Evolutionary conservation across 2,888 invertebrate species (phyloP), one percentile per base, ranked within the genome.

Genomic region (Stenolophus ochropezus): DNA sequence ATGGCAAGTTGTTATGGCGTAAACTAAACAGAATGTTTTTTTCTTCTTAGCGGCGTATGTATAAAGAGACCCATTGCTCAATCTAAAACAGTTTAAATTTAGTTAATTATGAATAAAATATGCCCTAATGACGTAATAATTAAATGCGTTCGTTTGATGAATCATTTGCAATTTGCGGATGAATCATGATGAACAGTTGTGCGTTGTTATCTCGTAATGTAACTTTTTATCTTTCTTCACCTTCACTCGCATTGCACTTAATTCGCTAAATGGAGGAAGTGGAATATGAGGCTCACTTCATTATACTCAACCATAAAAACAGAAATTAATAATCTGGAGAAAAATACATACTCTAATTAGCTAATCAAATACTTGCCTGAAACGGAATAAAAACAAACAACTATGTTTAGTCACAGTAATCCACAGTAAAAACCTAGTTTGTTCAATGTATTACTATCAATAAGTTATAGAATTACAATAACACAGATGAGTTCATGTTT

Each of bases 31-130:
- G 33, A 42, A 42, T 42, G 11, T 42, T 1, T 42, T 42, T 11
- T 42, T 42, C 33, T 11, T 42, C n/a, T 25, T 42, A 33, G 33
- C 33, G 65, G 33, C 65, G 16, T 1, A 6, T 27, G 18, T 18
- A 33, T 27, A 69, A 69, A 69, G 33, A 69, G 33, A 18, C 8
- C 27, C 6, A 69, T 33, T 69, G 65, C 33, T 8, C 25, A 65
- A 65, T 25, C 14, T 69, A 18, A 33, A 6, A 27, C 65, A 33
- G 16, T 16, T 69, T 69, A 69, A 69, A 33, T 69, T 69, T 69
- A 69, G 65, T 33, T 69, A 33, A 69, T 69, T 69, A 69, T 69
- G 65, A 69, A 69, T 69, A 69, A 69, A 69, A 27, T 33, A 69
- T 18, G 65, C n/a, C 16, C 65, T 69, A 69, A 69, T 69, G 65